These are phyloP conservation scores for Ophioninae sp. DNA, from an alignment of 2,888 invertebrate genomes.

Conservation along the genomic window DNA sequence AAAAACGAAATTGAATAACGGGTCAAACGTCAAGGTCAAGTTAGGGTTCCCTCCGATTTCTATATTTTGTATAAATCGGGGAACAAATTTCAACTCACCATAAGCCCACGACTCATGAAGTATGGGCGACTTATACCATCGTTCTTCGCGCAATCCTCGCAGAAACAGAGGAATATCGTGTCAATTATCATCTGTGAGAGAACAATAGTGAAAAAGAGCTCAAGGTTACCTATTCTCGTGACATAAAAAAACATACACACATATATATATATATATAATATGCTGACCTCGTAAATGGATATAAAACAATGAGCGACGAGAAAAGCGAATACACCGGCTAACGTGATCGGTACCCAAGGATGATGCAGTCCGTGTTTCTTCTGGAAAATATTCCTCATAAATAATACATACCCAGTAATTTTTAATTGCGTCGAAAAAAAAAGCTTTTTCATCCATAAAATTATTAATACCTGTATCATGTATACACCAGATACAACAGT, in stretches of 20 bases:
- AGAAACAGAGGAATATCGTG: slow-evolving; percentile 87
- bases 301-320: slow-evolving; percentile 88
- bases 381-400: slow-evolving; percentile 75
- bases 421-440: background rate
- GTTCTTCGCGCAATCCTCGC: slow-evolving; percentile 86
- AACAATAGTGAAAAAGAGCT: slow-evolving; percentile 8
- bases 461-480: slow-evolving; percentile 82
- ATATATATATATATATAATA: background rate
- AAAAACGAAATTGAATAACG: background rate
- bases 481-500: slow-evolving; percentile 85
- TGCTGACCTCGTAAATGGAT: slow-evolving; percentile 86
- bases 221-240: background rate
- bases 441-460: background rate
- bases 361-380: slow-evolving; percentile 83
- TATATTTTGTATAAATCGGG: background rate
- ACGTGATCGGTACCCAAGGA: slow-evolving; percentile 84
- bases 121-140: slow-evolving; percentile 85
- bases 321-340: slow-evolving; percentile 86
- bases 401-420: slow-evolving; percentile 6
- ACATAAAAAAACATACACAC: background rate
- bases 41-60: background rate
- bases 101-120: slow-evolving; percentile 85
- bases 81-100: slow-evolving; percentile 79
- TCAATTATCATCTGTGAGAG: slow-evolving; percentile 85
- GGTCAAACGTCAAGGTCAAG: too few species aligned